Evolutionary conservation across 2,888 invertebrate species (phyloP), one percentile per base, ranked within the genome.

Genomic region (Eupelmus urozonus): DNA sequence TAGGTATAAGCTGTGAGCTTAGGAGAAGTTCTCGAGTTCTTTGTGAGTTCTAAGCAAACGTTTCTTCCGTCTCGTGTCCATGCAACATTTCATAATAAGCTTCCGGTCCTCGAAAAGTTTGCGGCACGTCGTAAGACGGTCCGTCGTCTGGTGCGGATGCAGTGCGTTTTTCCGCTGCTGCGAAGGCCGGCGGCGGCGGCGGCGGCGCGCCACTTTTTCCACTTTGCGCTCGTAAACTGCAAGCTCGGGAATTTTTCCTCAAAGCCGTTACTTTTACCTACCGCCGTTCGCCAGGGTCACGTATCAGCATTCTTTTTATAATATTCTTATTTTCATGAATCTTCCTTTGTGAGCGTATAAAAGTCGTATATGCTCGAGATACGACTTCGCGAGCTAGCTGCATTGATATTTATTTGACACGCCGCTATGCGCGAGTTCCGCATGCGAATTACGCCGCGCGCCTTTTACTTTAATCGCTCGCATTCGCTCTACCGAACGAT

Each of bases 271-370:
- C 34, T 78, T 69, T 73, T 57, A 25, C 55, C 23, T 74, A 29
- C 18, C 23, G 3, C 1, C 2, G 18, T 13, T 13, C 18, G 2
- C 62, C 2, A 4, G 29, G 27, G 60, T 70, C 74, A 75, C 75
- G 78, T 78, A 78, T 71, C 60, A 70, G 70, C 65, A 69, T 74
- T 74, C 53, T 57, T 65, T 65, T 78, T 78, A 63, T 69, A 69
- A 78, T 78, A 63, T 74, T 74, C 78, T 74, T 78, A 74, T 78
- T 78, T 74, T 74, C 78, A 78, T 74, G 74, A 70, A 78, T 78
- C 78, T 74, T 78, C 63, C 70, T 78, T 72, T 77, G 62, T 34
- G 29, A 29, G 57, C 34, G 42, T 63, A 62, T 75, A 67, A 60
- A 67, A 40, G 51, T 73, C 42, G 63, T 57, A 27, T 23, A 18